Percentiles rank a stretch among this genome's conserved stretches.
Conservation (phyloP, 2,888 invertebrate genomes). For the Osedax fenrisi region DNA sequence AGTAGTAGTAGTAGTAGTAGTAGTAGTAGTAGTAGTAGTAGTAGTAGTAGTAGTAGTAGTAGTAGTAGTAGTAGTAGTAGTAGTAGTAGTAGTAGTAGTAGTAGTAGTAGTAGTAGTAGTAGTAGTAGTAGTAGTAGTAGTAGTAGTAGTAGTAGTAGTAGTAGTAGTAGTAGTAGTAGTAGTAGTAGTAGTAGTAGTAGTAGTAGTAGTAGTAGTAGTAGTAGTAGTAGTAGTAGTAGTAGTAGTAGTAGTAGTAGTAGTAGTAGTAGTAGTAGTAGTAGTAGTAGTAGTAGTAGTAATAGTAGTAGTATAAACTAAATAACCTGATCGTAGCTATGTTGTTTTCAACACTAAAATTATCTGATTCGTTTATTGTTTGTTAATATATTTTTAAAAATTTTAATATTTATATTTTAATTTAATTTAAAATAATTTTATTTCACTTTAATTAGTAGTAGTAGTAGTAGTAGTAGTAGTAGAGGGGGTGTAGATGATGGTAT, state of each 20-base stretch:
- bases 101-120: conserved; percentile 18
- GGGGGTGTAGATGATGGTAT: no score
- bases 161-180: conserved; percentile 16
- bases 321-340: no score
- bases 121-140: conserved; percentile 19
- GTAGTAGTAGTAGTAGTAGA: no score
- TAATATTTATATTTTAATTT: no score
- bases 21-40: conserved; percentile 21
- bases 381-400: no score
- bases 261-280: not conserved
- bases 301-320: no score
- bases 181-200: conserved; percentile 24
- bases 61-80: conserved; percentile 20
- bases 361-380: no score
- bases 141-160: conserved; percentile 18
- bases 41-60: conserved; percentile 21
- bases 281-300: not conserved
- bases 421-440: no score
- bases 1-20: conserved; percentile 17
- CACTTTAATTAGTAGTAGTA: no score
- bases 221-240: conserved; percentile 23
- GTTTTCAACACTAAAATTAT: no score
- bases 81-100: conserved; percentile 19
- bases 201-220: conserved; percentile 25
- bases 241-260: conserved; percentile 18